phyloP scores from a whole-genome alignment of 2,888 invertebrate genomes.

The Labia minor region DNA sequence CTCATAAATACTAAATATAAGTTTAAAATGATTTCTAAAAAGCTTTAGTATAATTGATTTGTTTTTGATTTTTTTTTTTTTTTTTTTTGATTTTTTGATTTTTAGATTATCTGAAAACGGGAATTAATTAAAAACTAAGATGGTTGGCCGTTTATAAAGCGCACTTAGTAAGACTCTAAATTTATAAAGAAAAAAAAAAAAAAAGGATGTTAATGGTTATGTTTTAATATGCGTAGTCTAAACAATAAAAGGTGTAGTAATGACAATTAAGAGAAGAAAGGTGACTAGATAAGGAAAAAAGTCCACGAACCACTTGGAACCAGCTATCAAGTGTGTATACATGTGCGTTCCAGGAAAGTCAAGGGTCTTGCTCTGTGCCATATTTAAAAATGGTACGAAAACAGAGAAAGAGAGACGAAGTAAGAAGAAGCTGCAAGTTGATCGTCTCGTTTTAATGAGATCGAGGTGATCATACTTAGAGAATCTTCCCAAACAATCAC shows the following conservation, averaged over 20 bases:
- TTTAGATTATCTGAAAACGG: not conserved
- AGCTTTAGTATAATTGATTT: not conserved
- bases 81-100: too few species aligned
- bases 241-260: conserved; percentile 5
- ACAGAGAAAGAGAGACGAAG: conserved; percentile 8
- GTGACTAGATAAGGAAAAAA: not conserved
- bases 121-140: not conserved
- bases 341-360: conserved; percentile 3
- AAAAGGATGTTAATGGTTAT: not conserved
- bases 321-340: conserved; percentile 13
- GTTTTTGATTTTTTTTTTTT: too few species aligned
- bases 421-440: conserved; percentile 13
- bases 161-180: not conserved
- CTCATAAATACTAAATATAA: not conserved
- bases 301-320: conserved; percentile 4
- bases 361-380: conserved; percentile 3
- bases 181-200: not conserved
- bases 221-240: not conserved
- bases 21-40: conserved; percentile 3
- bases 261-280: conserved; percentile 8
- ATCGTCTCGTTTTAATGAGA: not conserved
- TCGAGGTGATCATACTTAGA: conserved; percentile 5
- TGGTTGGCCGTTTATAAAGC: not conserved
- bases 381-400: not conserved
- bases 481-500: conserved; percentile 8